Percentiles rank a stretch among this genome's conserved stretches.
phyloP scores from a whole-genome alignment of 2,888 invertebrate genomes.

The Bombylius major region DNA sequence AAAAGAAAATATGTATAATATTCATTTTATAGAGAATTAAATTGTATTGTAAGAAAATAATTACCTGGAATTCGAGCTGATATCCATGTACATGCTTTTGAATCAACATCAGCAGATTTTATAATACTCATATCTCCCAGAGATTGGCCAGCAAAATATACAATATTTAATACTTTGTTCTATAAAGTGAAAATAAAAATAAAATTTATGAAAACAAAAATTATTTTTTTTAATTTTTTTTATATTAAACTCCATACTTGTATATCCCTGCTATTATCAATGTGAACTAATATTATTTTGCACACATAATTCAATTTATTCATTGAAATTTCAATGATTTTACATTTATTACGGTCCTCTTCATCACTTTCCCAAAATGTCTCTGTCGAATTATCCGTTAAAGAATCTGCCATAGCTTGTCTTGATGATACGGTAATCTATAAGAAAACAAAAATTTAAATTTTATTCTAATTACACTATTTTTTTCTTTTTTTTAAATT shows the following conservation, averaged over 20 bases:
- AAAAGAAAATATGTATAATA: conserved; percentile 4
- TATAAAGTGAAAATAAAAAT: conserved; percentile 29
- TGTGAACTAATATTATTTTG: conserved; percentile 62
- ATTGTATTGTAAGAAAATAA: background rate
- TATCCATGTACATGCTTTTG: conserved; percentile 80
- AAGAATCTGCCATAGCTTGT: conserved; percentile 84
- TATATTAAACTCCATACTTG: conserved; percentile 41
- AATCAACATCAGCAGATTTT: conserved; percentile 73
- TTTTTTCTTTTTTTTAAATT: background rate
- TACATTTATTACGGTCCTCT: conserved; percentile 87
- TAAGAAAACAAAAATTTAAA: background rate
- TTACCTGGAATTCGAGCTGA: conserved; percentile 67
- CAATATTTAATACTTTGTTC: conserved; percentile 79
- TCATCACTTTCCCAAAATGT: conserved; percentile 99
- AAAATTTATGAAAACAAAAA: too few species aligned
- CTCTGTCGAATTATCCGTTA: conserved; percentile 89
- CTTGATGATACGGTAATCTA: conserved; percentile 82
- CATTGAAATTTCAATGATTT: conserved; percentile 61
- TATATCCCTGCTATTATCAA: conserved; percentile 89
- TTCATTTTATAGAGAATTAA: background rate
- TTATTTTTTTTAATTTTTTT: too few species aligned
- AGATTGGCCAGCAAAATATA: conserved; percentile 73
- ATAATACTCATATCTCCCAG: conserved; percentile 70
- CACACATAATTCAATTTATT: conserved; percentile 40
- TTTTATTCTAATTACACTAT: conserved; percentile 1